Evolutionary conservation across 2,888 invertebrate genomes (phyloP), one percentile per base, ranked within the genome.

Genomic region (Chouioia cunea): DNA sequence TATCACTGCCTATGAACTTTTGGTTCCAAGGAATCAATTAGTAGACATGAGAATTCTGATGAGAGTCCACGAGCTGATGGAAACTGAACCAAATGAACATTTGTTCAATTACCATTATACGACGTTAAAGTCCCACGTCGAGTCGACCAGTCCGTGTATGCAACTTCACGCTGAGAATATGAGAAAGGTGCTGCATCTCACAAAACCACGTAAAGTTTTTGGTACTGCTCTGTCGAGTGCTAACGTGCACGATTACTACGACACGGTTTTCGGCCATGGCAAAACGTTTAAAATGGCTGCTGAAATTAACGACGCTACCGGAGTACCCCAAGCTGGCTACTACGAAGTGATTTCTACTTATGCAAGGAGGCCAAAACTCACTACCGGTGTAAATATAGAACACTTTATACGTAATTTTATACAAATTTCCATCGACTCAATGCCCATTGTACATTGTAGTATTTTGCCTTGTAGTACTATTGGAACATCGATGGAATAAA

Each of bases 21-120:
- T 88, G 16, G 82, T 88, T 71, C 77, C 83, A 54, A 81, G 86
- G 2, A 59, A 77, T 43, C 79, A 84, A 48, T 81, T 85, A 2
- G 2, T 70, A 3, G 76, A 82, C 6, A 77, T 84, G 66, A 78
- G 82, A 2, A 79, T 82, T 12, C 77, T 88, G 23, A 81, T 86
- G 75, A 86, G 85, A 36, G 76, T 88, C 2, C 85, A 86, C 73
- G 87, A 86, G 85, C 78, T 85, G 62, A 87, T 89, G 87, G 76
- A 82, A 48, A 74, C 81, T n/a, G 87, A 88, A 74, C 79, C 77
- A 1, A 82, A 86, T 73, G 79, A 85, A 44, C 86, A 88, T 75
- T 77, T 89, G 4, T 87, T 88, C 75, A 86, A 86, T 73, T 88
- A 86, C 75, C 87, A 87, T 77, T 84, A 88, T 73, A 86, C 86